These are phyloP conservation scores for Eristalis tenax DNA, from an alignment of 2,888 invertebrate genomes.

Conservation along the genomic window DNA sequence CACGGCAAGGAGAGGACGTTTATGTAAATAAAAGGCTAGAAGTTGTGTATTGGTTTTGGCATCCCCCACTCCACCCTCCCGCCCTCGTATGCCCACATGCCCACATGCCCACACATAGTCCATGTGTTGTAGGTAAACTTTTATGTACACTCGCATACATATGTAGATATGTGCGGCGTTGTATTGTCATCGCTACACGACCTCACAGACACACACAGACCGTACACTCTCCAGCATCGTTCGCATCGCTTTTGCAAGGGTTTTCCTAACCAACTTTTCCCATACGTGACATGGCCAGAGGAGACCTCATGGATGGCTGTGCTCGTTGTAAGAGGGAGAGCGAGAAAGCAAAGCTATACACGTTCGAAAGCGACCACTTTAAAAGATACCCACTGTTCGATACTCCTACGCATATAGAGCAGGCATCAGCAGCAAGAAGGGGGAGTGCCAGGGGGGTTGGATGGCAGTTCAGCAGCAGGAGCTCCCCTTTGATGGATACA, in stretches of 20 bases:
- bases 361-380: slow-evolving; percentile 52
- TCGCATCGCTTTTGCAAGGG: slow-evolving; percentile 14
- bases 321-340: slow-evolving; percentile 7
- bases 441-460: not conserved
- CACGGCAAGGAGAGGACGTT: slow-evolving; percentile 11
- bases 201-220: not conserved
- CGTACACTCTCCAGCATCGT: not conserved
- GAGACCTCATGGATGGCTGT: slow-evolving; percentile 23
- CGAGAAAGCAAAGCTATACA: slow-evolving; percentile 8
- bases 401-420: slow-evolving; percentile 61
- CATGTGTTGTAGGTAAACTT: slow-evolving; percentile 37
- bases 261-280: slow-evolving; percentile 25
- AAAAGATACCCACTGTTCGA: slow-evolving; percentile 60
- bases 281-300: slow-evolving; percentile 50
- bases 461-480: not conserved
- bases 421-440: not conserved
- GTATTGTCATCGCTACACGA: slow-evolving; percentile 16
- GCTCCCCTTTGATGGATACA: slow-evolving; percentile 64
- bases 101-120: not conserved
- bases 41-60: slow-evolving; percentile 53
- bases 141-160: slow-evolving; percentile 23
- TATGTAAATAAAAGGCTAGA: slow-evolving; percentile 47
- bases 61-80: not conserved
- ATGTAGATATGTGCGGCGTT: slow-evolving; percentile 4
- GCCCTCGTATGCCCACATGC: not conserved